phyloP scores from a whole-genome alignment of 2,113 vertebrate species.

The Poecile atricapillus region DNA sequence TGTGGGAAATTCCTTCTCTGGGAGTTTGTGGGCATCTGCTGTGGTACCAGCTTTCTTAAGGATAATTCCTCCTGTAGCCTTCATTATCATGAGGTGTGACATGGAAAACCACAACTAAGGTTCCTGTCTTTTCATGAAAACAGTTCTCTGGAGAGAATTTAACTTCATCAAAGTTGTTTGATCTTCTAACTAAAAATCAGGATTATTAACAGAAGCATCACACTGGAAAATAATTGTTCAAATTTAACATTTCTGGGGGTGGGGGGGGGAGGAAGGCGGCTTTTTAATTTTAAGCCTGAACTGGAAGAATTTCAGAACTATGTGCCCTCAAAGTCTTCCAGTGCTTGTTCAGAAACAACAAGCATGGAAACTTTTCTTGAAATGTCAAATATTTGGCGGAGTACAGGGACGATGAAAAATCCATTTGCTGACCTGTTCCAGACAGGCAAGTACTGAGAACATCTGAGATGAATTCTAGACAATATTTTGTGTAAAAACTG shows the following conservation, averaged over 20 bases:
- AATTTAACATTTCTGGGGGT: neutral
- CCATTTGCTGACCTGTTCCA: neutral
- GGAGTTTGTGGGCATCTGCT: neutral
- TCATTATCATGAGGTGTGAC: neutral
- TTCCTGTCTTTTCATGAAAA: neutral
- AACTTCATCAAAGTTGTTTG: neutral
- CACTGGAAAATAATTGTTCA: neutral
- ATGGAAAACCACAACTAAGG: slow-evolving; percentile 4
- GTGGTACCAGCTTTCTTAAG: neutral
- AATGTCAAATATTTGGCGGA: neutral
- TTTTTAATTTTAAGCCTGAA: neutral
- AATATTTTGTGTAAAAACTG: neutral
- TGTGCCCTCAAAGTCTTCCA: neutral
- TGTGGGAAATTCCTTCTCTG: neutral
- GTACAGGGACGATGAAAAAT: neutral
- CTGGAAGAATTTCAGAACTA: neutral
- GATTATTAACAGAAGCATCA: neutral
- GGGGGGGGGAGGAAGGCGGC: fast-evolving
- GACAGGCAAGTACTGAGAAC: neutral
- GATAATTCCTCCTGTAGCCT: neutral
- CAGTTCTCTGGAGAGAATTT: neutral
- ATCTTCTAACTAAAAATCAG: neutral
- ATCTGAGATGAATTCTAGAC: neutral
- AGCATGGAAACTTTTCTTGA: neutral
- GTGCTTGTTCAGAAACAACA: neutral